phyloP scores from a whole-genome alignment of 2,797 vertebrate genomes.

The Dipus sagitta region DNA sequence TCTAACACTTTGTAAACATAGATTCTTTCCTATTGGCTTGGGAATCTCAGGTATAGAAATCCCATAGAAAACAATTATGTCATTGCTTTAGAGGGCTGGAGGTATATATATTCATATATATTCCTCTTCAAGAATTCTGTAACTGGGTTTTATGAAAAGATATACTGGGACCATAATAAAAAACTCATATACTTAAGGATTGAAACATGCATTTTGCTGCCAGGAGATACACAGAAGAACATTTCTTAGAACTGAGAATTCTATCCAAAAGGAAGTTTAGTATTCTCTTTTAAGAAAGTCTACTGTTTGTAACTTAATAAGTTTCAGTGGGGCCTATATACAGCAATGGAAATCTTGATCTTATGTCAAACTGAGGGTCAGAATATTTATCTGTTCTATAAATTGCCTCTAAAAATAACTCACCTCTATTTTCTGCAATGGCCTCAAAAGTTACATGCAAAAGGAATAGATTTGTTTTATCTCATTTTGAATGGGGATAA shows the following conservation, averaged over 20 bases:
- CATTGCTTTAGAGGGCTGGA: neutral
- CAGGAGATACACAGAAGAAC: neutral
- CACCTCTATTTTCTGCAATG: neutral
- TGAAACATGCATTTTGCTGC: conserved; percentile 20
- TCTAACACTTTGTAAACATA: neutral
- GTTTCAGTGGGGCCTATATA: neutral
- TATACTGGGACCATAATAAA: neutral
- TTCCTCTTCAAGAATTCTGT: conserved; percentile 17
- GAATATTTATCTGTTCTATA: conserved; percentile 42
- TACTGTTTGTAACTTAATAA: conserved; percentile 45
- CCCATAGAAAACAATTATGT: conserved; percentile 72
- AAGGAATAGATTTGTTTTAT: neutral
- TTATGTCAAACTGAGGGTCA: neutral
- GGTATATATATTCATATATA: too few species aligned
- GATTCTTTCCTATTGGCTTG: conserved; percentile 35
- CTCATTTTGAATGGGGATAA: conserved; percentile 12
- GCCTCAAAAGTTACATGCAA: neutral
- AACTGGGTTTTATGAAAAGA: conserved; percentile 41
- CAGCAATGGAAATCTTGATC: neutral
- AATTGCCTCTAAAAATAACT: neutral
- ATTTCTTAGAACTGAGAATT: conserved; percentile 48
- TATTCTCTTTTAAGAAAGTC: conserved; percentile 6
- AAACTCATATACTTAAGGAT: neutral
- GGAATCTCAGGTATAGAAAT: conserved; percentile 56
- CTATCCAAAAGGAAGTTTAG: neutral